Evolutionary conservation across 2,888 invertebrate genomes (phyloP).

Genomic region (Metopia argyrocephala): DNA sequence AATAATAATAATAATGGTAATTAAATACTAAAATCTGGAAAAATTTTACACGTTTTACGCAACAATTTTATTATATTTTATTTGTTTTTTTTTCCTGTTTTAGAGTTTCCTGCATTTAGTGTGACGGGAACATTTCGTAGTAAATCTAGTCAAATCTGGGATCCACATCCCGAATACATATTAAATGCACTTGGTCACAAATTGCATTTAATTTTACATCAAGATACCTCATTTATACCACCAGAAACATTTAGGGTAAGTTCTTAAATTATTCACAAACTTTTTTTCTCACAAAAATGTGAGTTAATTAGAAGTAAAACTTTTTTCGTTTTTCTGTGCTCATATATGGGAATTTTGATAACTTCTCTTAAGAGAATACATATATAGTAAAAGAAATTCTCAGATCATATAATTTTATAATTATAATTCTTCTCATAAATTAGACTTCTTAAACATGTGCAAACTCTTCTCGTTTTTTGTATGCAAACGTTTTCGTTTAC

Average conservation of each 20-base stretch:
- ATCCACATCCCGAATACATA: conserved; percentile 85
- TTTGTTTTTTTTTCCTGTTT: neutral
- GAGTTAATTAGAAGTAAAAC: too few species aligned
- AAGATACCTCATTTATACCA: conserved; percentile 76
- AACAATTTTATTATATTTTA: neutral
- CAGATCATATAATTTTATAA: too few species aligned
- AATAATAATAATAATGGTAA: conserved; percentile 65
- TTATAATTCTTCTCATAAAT: too few species aligned
- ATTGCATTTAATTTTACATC: conserved; percentile 75
- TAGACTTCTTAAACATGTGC: too few species aligned
- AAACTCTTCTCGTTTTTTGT: too few species aligned
- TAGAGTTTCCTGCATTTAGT: conserved; percentile 78
- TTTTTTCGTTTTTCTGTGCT: too few species aligned
- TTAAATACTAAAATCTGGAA: too few species aligned
- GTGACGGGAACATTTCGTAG: conserved; percentile 84
- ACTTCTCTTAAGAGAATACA: too few species aligned
- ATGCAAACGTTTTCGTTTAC: too few species aligned
- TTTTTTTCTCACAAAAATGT: too few species aligned
- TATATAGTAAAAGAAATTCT: too few species aligned
- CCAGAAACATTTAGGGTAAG: conserved; percentile 74
- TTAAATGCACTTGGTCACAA: conserved; percentile 82
- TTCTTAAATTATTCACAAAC: neutral
- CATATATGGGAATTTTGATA: too few species aligned
- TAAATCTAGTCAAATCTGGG: conserved; percentile 83
- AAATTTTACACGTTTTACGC: neutral